These are phyloP conservation scores for Proctacanthus coquilletti DNA, from an alignment of 1,140 invertebrate genomes.

Conservation along the genomic window DNA sequence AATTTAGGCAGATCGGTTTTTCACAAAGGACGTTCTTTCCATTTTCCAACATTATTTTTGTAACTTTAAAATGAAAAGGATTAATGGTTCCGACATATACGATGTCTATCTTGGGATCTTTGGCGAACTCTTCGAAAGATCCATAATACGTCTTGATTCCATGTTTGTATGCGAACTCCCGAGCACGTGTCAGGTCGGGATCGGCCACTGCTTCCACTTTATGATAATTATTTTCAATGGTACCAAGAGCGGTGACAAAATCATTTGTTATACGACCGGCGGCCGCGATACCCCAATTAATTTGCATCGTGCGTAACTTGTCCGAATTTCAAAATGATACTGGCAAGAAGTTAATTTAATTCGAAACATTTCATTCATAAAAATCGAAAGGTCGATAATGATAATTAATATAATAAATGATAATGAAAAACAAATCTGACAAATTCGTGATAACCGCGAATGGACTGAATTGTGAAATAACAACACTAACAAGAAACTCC, in stretches of 20 bases:
- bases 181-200: slow-evolving; percentile 45
- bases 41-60: slow-evolving; percentile 52
- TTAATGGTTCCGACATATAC: slow-evolving; percentile 67
- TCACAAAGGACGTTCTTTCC: slow-evolving; percentile 73
- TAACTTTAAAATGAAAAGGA: slow-evolving; percentile 48
- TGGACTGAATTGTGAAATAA: too few relatives aligned
- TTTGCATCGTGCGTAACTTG: slow-evolving; percentile 22
- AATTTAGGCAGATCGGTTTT: slow-evolving; percentile 61
- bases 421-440: too few relatives aligned
- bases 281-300: slow-evolving; percentile 57
- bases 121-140: slow-evolving; percentile 54
- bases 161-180: slow-evolving; percentile 55
- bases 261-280: slow-evolving; percentile 66
- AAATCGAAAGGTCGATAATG: too few relatives aligned
- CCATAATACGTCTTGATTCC: slow-evolving; percentile 52
- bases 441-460: too few relatives aligned
- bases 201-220: slow-evolving; percentile 57
- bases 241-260: slow-evolving; percentile 54
- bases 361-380: neutral
- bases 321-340: neutral
- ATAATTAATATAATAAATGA: neutral
- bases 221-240: slow-evolving; percentile 45
- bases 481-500: too few relatives aligned
- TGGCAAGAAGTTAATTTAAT: too few relatives aligned
- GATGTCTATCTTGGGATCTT: slow-evolving; percentile 58